phyloP scores from a whole-genome alignment of 1,140 invertebrate species.

The Hyphantria cunea region DNA sequence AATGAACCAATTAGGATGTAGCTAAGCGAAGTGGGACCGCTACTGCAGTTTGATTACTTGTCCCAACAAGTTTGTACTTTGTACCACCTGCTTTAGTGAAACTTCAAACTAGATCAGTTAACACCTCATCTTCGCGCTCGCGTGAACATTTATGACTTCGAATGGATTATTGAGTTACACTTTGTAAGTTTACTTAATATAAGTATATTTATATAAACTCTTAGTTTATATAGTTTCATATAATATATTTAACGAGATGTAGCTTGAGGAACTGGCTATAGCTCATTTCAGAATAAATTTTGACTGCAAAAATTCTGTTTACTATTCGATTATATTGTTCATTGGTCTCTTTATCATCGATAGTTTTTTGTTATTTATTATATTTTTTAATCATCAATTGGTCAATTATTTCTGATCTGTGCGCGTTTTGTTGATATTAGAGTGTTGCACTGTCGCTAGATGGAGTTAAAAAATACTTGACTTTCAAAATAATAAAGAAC shows the following conservation, averaged over 20 bases:
- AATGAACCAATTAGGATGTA: slow-evolving; percentile 30
- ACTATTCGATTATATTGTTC: too few relatives aligned
- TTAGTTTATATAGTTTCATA: too few relatives aligned
- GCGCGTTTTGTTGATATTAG: slow-evolving; percentile 1
- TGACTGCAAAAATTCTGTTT: too few relatives aligned
- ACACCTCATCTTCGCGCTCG: slow-evolving; percentile 51
- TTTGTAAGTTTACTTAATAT: slow-evolving; percentile 13
- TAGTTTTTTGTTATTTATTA: too few relatives aligned
- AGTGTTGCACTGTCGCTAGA: slow-evolving; percentile 5
- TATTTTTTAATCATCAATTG: too few relatives aligned
- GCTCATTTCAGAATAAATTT: too few relatives aligned
- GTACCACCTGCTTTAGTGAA: slow-evolving; percentile 49
- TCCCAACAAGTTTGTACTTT: slow-evolving; percentile 52
- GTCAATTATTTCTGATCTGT: background rate
- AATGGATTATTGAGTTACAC: slow-evolving; percentile 48
- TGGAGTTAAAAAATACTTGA: background rate
- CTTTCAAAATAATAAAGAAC: background rate
- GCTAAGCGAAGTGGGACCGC: slow-evolving; percentile 22
- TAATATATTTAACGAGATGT: too few relatives aligned
- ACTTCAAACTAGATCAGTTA: slow-evolving; percentile 63
- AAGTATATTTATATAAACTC: too few relatives aligned
- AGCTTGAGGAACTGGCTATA: too few relatives aligned
- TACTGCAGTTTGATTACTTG: slow-evolving; percentile 49
- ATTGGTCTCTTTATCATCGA: too few relatives aligned
- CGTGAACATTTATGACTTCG: slow-evolving; percentile 48